Evolutionary conservation across 2,888 invertebrate species (phyloP).

Genomic region (Balanococcus diminutus): DNA sequence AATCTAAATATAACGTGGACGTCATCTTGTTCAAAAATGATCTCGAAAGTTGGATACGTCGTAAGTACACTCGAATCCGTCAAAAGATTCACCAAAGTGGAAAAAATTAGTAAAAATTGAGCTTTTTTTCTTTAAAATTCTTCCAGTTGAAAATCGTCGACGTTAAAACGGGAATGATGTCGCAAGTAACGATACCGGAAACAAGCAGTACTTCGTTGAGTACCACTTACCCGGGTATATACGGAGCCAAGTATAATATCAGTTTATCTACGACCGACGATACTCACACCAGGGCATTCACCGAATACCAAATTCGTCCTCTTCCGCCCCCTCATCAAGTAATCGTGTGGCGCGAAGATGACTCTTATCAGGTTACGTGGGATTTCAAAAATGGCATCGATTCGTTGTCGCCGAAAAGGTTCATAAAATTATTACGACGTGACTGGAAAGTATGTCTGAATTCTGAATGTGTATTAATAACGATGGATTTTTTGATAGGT

Average conservation of each 20-base stretch:
- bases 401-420: background rate
- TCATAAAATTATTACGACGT: too few relatives aligned
- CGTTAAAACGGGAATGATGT: background rate
- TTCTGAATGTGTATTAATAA: background rate
- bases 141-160: background rate
- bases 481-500: conserved; percentile 60
- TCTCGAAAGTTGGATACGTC: conserved; percentile 45
- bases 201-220: background rate
- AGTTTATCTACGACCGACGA: background rate
- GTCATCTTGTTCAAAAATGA: conserved; percentile 54
- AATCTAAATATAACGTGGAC: conserved; percentile 53
- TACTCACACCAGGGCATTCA: background rate
- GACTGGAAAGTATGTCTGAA: too few relatives aligned
- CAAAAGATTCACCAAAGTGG: background rate
- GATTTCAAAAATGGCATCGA: conserved; percentile 2
- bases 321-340: background rate
- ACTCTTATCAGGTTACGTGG: background rate
- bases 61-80: conserved; percentile 34
- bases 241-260: conserved; percentile 18
- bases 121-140: background rate
- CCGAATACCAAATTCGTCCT: background rate
- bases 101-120: background rate
- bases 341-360: background rate
- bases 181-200: background rate
- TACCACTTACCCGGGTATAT: background rate